Conservation (phyloP, 1,140 invertebrate genomes). For the Portunus trituberculatus region DNA sequence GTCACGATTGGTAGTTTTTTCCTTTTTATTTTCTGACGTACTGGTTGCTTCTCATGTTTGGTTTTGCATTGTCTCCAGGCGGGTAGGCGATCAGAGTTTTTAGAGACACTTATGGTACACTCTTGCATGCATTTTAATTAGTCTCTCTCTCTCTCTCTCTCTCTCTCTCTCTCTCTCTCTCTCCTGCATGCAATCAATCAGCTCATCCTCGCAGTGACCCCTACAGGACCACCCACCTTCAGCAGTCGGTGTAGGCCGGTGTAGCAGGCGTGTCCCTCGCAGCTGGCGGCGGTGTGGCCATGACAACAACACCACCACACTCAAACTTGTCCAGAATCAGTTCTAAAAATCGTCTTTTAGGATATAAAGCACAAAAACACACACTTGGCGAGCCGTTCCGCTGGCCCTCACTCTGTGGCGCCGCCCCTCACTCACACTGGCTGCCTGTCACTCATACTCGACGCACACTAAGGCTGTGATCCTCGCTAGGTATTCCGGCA, state of each 20-base stretch:
- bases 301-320: conserved; percentile 11
- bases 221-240: background rate
- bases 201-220: too few relatives aligned
- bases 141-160: too few relatives aligned
- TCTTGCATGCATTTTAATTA: too few relatives aligned
- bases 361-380: background rate
- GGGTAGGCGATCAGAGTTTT: too few relatives aligned
- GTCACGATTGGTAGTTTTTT: too few relatives aligned
- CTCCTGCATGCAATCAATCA: too few relatives aligned
- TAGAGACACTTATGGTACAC: too few relatives aligned
- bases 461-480: background rate
- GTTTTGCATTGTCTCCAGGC: too few relatives aligned
- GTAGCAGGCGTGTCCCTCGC: conserved; percentile 7
- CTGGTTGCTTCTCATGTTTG: too few relatives aligned
- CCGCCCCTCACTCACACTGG: background rate
- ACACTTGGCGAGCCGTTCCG: background rate
- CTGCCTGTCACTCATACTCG: background rate
- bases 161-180: too few relatives aligned
- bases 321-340: conserved; percentile 12
- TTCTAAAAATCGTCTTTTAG: background rate
- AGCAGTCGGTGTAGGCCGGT: background rate
- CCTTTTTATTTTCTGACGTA: too few relatives aligned
- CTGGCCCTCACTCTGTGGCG: background rate
- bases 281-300: background rate
- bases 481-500: conserved; percentile 20